Evolutionary conservation across 2,113 vertebrate species (phyloP), one percentile per base, ranked within the genome.

Genomic region (Rhodinocichla rosea): DNA sequence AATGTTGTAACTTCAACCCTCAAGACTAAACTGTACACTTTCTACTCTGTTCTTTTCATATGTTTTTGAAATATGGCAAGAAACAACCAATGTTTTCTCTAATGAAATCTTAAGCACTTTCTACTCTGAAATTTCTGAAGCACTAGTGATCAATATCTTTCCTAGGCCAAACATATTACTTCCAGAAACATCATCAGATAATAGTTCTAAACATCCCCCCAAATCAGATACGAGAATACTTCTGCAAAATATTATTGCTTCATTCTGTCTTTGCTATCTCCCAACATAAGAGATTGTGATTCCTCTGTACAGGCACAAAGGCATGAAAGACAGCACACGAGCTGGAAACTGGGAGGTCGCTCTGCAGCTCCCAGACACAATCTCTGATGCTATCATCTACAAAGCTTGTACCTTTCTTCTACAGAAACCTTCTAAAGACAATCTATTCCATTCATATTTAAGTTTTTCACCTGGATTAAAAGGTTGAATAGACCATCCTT

Each of bases 401-500:
- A 97, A 90, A 94, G 92, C 84, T 62, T 62, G 81, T 87, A 68
- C 47, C 89, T 88, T 82, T 86, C 59, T 44, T 76, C 73, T 56
- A 69, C n/a, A 95, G 82, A 89, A 81, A 79, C 3, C 1, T 20
- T 89, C 68, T 69, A 84, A 90, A 74, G 75, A 90, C 87, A 74
- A 90, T 94, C 92, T 94, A 92, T 94, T 91, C 86, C 50, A 83
- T 94, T 94, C 77, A 87, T 90, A 91, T 90, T 91, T 57, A 90
- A 95, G 91, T 90, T 95, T 94, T 94, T 92, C 98, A 99, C 99
- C 99, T 98, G 99, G 98, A 92, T 99, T 99, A 93, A 99, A 98
- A 50, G 99, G 99, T 93, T 99, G 98, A 95, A 99, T 97, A 93
- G 99, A 99, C 99, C 99, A 99, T 97, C 99, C 99, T 92, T 97